Conservation (phyloP, 2,888 invertebrate genomes). For the Diaprepes abbreviatus region DNA sequence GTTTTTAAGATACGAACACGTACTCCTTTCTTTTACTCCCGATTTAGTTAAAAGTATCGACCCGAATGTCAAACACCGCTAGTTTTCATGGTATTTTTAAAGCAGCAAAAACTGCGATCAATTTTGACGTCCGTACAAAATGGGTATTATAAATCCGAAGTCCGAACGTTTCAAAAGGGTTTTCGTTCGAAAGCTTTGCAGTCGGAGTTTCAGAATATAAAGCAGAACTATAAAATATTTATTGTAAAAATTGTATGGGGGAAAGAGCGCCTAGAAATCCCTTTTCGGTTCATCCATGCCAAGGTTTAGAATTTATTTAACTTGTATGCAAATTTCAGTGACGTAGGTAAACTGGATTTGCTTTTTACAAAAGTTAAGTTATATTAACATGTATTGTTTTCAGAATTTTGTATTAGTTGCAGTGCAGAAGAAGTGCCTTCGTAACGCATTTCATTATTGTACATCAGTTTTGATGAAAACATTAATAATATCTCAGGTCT, state of each 20-base stretch:
- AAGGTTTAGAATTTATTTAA: conserved; percentile 22
- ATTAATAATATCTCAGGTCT: no score
- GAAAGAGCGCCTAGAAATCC: conserved; percentile 24
- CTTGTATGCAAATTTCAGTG: conserved; percentile 12
- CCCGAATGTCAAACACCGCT: no score
- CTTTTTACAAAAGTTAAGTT: no score
- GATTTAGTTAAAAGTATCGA: no score
- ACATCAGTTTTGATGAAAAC: no score
- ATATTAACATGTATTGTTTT: no score
- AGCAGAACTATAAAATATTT: conserved; percentile 35
- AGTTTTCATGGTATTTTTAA: no score
- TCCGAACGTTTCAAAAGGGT: conserved; percentile 24
- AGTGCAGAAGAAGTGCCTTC: no score
- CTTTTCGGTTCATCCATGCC: conserved; percentile 27
- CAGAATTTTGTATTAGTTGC: no score
- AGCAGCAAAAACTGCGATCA: neutral
- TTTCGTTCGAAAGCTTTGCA: conserved; percentile 26
- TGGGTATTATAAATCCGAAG: conserved; percentile 11
- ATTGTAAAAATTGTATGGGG: conserved; percentile 34
- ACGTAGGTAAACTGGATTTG: neutral
- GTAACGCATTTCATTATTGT: no score
- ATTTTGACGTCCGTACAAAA: conserved; percentile 10
- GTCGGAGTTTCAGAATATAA: conserved; percentile 27
- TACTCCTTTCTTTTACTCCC: no score
- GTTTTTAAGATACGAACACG: no score